Percentiles rank a stretch among this genome's conserved stretches.
phyloP scores from a whole-genome alignment of 2,888 invertebrate species.

The Loripinus fragilis region DNA sequence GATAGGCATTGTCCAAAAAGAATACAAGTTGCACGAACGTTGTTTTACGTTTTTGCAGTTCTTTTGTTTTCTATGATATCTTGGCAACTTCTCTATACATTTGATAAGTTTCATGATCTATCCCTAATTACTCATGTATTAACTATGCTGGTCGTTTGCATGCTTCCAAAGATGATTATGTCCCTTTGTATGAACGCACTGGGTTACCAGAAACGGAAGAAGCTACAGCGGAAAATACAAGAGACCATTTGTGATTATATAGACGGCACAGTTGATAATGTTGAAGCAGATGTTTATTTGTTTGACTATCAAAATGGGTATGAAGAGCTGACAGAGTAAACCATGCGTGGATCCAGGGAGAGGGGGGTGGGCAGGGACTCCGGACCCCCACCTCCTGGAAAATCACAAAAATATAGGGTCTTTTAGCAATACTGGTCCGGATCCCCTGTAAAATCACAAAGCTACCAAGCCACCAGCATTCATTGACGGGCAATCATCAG shows the following conservation, averaged over 20 bases:
- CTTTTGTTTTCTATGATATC: slow-evolving; percentile 33
- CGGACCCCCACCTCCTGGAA: too few species aligned
- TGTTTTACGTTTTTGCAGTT: slow-evolving; percentile 30
- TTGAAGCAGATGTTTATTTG: neutral
- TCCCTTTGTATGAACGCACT: slow-evolving; percentile 1
- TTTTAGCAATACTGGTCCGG: too few species aligned
- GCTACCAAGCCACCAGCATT: too few species aligned
- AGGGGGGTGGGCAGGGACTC: too few species aligned
- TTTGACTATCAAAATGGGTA: neutral
- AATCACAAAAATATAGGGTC: too few species aligned
- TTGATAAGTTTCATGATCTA: slow-evolving; percentile 48
- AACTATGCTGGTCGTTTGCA: slow-evolving; percentile 43
- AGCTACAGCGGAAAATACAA: slow-evolving; percentile 19
- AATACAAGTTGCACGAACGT: slow-evolving; percentile 30
- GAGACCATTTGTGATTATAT: slow-evolving; percentile 13
- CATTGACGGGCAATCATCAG: too few species aligned
- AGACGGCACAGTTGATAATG: neutral
- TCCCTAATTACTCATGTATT: slow-evolving; percentile 49
- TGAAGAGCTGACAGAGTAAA: neutral
- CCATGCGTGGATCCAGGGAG: too few species aligned
- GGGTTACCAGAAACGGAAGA: neutral
- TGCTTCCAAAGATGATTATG: slow-evolving; percentile 39
- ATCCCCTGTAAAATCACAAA: too few species aligned
- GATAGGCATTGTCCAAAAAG: slow-evolving; percentile 37
- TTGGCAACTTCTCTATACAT: slow-evolving; percentile 31